Conservation (phyloP, 2,113 vertebrate genomes). For the Megaleporinus macrocephalus region DNA sequence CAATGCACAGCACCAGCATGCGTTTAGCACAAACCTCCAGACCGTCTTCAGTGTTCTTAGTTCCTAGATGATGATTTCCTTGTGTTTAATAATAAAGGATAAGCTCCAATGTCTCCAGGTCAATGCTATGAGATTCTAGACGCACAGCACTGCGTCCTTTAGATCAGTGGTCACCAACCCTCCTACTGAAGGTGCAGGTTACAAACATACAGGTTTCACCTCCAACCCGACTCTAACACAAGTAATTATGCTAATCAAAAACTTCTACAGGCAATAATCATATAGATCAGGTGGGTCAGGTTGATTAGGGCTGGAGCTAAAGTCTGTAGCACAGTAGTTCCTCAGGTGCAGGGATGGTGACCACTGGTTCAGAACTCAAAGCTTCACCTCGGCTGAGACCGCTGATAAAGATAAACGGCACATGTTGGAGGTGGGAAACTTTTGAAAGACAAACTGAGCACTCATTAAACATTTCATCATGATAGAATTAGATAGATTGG, state of each 20-base stretch:
- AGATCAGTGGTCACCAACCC: neutral
- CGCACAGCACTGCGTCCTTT: neutral
- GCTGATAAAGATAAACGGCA: too few relatives aligned
- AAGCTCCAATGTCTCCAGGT: neutral
- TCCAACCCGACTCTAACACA: neutral
- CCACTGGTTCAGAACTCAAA: too few relatives aligned
- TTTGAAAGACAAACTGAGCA: too few relatives aligned
- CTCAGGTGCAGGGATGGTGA: too few relatives aligned
- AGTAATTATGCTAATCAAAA: neutral
- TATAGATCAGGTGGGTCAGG: too few relatives aligned
- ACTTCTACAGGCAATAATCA: too few relatives aligned
- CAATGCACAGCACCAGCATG: neutral
- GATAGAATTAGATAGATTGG: too few relatives aligned
- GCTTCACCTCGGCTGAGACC: too few relatives aligned
- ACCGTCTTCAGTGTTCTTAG: neutral
- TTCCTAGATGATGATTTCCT: neutral
- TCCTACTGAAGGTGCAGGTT: neutral
- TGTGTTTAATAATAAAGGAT: neutral
- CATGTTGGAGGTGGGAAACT: too few relatives aligned
- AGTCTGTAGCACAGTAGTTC: too few relatives aligned
- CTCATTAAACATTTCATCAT: too few relatives aligned
- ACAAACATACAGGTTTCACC: neutral
- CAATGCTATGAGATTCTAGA: neutral
- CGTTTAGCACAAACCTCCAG: neutral
- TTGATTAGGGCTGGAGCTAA: too few relatives aligned